Conservation (phyloP, 2,797 vertebrate genomes). For the Taeniopygia guttata region DNA sequence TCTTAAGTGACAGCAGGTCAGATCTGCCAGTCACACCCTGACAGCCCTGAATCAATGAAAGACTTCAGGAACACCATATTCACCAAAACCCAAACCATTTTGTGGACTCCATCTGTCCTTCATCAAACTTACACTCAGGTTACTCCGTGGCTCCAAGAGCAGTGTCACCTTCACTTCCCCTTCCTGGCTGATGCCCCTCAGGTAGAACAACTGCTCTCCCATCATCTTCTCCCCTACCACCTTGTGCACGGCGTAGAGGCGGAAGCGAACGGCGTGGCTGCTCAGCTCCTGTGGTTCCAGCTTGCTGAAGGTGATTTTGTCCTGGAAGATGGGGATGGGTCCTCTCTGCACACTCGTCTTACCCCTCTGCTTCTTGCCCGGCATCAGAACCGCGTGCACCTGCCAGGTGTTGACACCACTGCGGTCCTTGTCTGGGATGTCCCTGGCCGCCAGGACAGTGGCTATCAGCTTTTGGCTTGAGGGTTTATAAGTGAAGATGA, state of each 20-base stretch:
- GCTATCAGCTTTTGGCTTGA: slow-evolving; percentile 83
- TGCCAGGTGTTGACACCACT: slow-evolving; percentile 91
- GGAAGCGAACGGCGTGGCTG: slow-evolving; percentile 84
- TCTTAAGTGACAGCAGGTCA: background rate
- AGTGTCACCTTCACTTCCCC: slow-evolving; percentile 79
- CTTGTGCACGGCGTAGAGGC: slow-evolving; percentile 88
- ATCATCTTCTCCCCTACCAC: slow-evolving; percentile 90
- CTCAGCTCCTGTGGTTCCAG: slow-evolving; percentile 82
- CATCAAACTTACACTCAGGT: slow-evolving; percentile 84
- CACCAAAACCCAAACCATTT: background rate
- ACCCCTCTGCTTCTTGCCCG: slow-evolving; percentile 89
- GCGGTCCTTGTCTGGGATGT: slow-evolving; percentile 89
- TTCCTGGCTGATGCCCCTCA: slow-evolving; percentile 78
- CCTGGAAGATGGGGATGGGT: slow-evolving; percentile 82
- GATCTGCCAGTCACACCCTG: background rate
- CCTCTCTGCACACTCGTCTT: slow-evolving; percentile 87
- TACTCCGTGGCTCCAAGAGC: slow-evolving; percentile 89
- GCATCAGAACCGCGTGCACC: slow-evolving; percentile 89
- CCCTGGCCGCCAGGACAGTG: slow-evolving; percentile 81
- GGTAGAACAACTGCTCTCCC: slow-evolving; percentile 87
- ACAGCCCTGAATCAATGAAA: background rate
- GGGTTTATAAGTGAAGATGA: slow-evolving; percentile 82
- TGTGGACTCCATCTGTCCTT: background rate
- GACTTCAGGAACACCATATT: background rate
- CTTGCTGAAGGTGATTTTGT: slow-evolving; percentile 87